A percentile compares a stretch with the other conserved stretches of the same genome.
phyloP scores from a whole-genome alignment of 2,113 vertebrate genomes.

The Aegithalos caudatus region DNA sequence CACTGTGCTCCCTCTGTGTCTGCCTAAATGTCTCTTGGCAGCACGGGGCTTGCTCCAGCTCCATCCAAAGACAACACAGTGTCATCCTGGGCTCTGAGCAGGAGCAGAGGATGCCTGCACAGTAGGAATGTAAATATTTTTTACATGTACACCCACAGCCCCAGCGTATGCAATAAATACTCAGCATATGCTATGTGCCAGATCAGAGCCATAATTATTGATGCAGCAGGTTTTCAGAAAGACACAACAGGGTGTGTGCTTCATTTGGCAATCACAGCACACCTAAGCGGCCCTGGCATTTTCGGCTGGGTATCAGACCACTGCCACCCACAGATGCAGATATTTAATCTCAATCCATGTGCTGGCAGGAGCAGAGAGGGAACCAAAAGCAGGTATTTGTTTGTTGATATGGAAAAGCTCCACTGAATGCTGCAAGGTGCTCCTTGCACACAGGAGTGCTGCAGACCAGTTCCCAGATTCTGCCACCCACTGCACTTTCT shows the following conservation, averaged over 20 bases:
- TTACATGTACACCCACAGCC: background rate
- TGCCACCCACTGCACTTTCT: conserved; percentile 22
- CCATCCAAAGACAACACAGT: background rate
- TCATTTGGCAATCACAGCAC: conserved; percentile 40
- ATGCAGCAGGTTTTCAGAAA: conserved; percentile 52
- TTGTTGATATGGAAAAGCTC: background rate
- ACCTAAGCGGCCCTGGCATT: conserved; percentile 7
- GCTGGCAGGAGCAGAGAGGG: background rate
- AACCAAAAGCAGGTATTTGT: background rate
- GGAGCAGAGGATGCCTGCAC: background rate
- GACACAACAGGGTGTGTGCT: conserved; percentile 41
- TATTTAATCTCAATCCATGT: background rate
- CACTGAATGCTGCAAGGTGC: background rate
- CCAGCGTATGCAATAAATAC: background rate
- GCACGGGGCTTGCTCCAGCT: background rate
- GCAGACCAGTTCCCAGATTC: background rate
- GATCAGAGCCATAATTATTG: conserved; percentile 30
- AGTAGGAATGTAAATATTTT: conserved; percentile 8
- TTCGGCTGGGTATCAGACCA: background rate
- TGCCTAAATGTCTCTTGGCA: background rate
- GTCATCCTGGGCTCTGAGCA: background rate
- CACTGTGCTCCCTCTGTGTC: background rate
- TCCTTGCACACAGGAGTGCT: background rate
- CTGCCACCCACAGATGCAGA: background rate
- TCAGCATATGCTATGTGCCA: background rate